Percentiles rank a stretch among this genome's conserved stretches.
Conservation (phyloP, 2,113 vertebrate genomes). For the Monopterus albus region DNA sequence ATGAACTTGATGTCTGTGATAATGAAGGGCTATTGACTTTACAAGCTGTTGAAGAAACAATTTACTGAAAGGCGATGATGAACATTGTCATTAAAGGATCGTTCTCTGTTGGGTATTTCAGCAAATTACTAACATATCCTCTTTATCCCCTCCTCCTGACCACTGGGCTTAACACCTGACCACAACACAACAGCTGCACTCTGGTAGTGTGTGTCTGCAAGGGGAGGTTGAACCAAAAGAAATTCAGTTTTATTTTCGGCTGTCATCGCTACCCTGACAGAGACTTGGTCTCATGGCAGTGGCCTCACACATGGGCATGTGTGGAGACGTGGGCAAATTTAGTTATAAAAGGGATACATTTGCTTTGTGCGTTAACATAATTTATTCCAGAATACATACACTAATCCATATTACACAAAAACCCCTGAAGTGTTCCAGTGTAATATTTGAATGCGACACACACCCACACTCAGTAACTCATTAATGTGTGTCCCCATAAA, state of each 20-base stretch:
- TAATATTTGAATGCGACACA: no score
- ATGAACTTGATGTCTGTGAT: conserved; percentile 12
- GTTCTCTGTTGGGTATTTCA: conserved; percentile 47
- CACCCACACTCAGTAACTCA: no score
- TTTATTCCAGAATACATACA: background rate
- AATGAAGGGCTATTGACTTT: conserved; percentile 35
- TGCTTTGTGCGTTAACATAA: background rate
- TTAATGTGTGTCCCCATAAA: conserved; percentile 9
- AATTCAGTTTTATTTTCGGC: conserved; percentile 58
- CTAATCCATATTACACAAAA: no score
- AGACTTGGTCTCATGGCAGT: conserved; percentile 21
- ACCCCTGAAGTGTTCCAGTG: no score
- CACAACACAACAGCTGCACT: conserved; percentile 50
- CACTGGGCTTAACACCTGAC: conserved; percentile 61
- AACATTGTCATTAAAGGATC: conserved; percentile 61
- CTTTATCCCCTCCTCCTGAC: conserved; percentile 49
- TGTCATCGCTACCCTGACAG: conserved; percentile 56
- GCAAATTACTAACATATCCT: conserved; percentile 65
- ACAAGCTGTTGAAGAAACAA: conserved; percentile 44
- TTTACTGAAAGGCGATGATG: conserved; percentile 53
- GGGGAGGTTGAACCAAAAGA: conserved; percentile 10
- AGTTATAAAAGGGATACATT: background rate
- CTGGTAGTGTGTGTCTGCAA: background rate
- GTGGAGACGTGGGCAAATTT: background rate
- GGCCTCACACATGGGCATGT: conserved; percentile 26